A percentile compares a stretch with the other conserved stretches of the same genome.
phyloP scores from a whole-genome alignment of 2,888 invertebrate species.

The Ernsta delagoae region DNA sequence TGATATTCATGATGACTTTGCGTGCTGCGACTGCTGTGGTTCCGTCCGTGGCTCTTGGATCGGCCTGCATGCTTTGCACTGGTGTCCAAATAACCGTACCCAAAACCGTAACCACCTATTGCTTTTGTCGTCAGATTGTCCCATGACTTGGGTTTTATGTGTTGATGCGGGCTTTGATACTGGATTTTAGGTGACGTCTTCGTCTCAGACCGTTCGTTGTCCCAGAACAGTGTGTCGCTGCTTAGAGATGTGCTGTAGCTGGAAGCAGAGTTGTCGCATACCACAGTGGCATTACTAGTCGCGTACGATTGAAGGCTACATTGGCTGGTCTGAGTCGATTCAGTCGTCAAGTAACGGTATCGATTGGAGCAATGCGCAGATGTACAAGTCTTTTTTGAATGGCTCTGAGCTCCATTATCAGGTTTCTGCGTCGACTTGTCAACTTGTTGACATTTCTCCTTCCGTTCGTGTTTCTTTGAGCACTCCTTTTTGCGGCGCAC shows the following conservation, averaged over 20 bases:
- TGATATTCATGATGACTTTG: conserved; percentile 82
- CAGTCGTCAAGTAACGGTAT: conserved; percentile 87
- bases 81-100: conserved; percentile 93
- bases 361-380: conserved; percentile 72
- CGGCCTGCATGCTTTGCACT: conserved; percentile 69
- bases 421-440: conserved; percentile 77
- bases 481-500: conserved; percentile 84
- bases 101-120: conserved; percentile 94
- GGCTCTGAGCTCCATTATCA: conserved; percentile 75
- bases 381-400: conserved; percentile 73
- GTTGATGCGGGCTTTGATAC: conserved; percentile 75
- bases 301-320: conserved; percentile 94
- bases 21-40: conserved; percentile 85
- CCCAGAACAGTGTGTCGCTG: conserved; percentile 95
- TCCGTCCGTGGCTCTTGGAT: conserved; percentile 80
- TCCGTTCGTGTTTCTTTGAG: conserved; percentile 86
- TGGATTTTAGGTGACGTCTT: conserved; percentile 78
- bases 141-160: conserved; percentile 94
- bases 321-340: conserved; percentile 89
- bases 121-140: conserved; percentile 94
- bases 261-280: conserved; percentile 89
- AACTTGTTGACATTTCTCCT: conserved; percentile 84
- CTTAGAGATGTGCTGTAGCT: conserved; percentile 94
- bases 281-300: conserved; percentile 88
- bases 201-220: conserved; percentile 80